Evolutionary conservation across 2,113 vertebrate species (phyloP).

Genomic region (Urocolius indicus): DNA sequence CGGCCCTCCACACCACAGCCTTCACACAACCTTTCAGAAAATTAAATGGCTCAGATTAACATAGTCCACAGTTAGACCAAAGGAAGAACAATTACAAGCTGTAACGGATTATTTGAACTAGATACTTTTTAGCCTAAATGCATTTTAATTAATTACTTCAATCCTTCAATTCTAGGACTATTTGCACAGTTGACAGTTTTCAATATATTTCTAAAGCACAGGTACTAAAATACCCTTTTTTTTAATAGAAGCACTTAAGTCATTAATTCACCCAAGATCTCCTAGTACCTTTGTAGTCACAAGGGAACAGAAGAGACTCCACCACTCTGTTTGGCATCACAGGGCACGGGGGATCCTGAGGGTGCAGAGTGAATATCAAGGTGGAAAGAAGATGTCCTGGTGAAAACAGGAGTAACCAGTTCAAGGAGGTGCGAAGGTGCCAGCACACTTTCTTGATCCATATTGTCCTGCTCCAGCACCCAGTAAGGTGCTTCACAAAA

Average conservation of each 20-base stretch:
- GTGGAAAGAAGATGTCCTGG: not conserved
- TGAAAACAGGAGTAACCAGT: not conserved
- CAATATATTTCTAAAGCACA: not conserved
- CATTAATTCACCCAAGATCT: not conserved
- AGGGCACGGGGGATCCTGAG: accelerated
- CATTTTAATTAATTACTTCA: not conserved
- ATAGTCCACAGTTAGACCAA: not conserved
- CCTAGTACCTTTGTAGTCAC: not conserved
- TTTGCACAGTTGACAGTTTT: not conserved
- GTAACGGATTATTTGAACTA: not conserved
- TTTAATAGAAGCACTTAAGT: not conserved
- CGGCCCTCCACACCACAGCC: accelerated
- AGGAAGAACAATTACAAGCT: not conserved
- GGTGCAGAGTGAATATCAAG: accelerated
- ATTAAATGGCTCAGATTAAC: not conserved
- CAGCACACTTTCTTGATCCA: not conserved
- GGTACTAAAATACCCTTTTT: not conserved
- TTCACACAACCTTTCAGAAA: not conserved
- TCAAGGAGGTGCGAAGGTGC: accelerated
- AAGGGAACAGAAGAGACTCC: not conserved
- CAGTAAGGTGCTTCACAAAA: not conserved
- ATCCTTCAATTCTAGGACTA: not conserved
- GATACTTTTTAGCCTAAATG: not conserved
- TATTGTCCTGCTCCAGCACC: not conserved
- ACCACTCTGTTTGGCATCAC: not conserved